A percentile compares a stretch with the other conserved stretches of the same genome.
Conservation (phyloP, 2,113 vertebrate genomes). For the Symphodus melops region DNA sequence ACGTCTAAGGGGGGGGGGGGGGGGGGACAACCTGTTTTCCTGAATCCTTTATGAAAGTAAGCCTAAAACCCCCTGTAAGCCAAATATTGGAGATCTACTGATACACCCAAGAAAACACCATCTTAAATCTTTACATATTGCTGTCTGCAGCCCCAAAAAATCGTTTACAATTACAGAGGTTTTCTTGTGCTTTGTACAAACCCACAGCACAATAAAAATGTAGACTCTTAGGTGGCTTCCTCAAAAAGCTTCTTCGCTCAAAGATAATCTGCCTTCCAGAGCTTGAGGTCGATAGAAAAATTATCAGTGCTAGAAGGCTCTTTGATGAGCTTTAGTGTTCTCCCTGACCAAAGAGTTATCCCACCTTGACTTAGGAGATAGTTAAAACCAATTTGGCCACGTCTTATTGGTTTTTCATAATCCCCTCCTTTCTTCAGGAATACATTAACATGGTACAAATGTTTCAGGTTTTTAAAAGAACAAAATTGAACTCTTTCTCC, state of each 20-base stretch:
- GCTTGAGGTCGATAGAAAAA: conserved; percentile 47
- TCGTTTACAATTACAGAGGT: conserved; percentile 67
- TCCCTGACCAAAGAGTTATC: conserved; percentile 21
- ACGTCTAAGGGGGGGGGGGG: too few species aligned
- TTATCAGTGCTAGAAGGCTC: conserved; percentile 41
- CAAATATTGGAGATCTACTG: conserved; percentile 14
- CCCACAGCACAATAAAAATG: conserved; percentile 66
- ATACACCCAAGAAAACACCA: conserved; percentile 29
- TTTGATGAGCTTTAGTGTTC: conserved; percentile 30
- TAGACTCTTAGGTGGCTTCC: conserved; percentile 46
- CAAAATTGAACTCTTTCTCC: conserved; percentile 6
- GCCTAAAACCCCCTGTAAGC: conserved; percentile 12
- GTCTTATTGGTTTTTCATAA: conserved; percentile 55
- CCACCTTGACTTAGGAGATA: conserved; percentile 39
- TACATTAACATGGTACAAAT: conserved; percentile 16
- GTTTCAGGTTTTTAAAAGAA: conserved; percentile 27
- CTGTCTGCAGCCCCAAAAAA: conserved; percentile 64
- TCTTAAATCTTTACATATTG: conserved; percentile 71
- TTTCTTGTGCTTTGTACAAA: conserved; percentile 80
- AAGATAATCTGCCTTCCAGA: conserved; percentile 41
- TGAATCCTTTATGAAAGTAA: conserved; percentile 21
- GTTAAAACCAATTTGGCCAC: conserved; percentile 55
- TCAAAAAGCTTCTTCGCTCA: conserved; percentile 42
- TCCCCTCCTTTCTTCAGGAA: conserved; percentile 37
- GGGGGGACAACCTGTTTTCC: conserved; percentile 36